Conservation (phyloP, 37 sponge, comb jelly and placozoan species). For the Oopsacas minuta region DNA sequence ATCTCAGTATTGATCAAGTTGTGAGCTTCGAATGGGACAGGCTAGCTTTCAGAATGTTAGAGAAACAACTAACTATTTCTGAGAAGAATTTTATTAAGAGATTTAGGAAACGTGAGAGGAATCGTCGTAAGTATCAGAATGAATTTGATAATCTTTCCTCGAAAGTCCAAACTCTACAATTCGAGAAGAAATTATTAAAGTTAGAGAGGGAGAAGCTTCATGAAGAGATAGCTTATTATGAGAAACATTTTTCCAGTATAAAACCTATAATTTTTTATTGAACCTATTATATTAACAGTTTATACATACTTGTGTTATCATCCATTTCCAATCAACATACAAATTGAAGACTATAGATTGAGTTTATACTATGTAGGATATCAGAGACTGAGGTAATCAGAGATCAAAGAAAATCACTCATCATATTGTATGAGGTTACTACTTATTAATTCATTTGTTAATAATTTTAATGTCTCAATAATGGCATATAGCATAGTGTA, state of each 20-base stretch:
- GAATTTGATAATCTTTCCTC: background rate
- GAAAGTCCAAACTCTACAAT: background rate
- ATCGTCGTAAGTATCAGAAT: background rate
- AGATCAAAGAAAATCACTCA: no score
- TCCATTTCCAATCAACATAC: no score
- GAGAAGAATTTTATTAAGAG: background rate
- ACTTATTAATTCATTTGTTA: no score
- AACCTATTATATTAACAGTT: no score
- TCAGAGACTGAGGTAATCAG: no score
- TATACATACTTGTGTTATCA: no score
- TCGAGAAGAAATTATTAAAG: background rate
- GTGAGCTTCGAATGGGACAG: background rate
- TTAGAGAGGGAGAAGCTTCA: background rate
- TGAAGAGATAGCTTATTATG: background rate
- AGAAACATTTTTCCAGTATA: background rate
- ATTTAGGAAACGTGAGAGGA: background rate
- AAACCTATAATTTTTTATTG: no score
- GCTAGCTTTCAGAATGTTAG: background rate
- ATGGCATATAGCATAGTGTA: no score
- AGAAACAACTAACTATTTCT: background rate
- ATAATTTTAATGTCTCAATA: no score
- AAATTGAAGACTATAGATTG: no score
- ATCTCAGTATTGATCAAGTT: background rate
- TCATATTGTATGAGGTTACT: no score
- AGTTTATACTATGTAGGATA: no score